A percentile compares a stretch with the other conserved stretches of the same genome.
These are phyloP conservation scores for Steinernema carpocapsae DNA, from an alignment of 2,888 invertebrate genomes.

Conservation along the genomic window DNA sequence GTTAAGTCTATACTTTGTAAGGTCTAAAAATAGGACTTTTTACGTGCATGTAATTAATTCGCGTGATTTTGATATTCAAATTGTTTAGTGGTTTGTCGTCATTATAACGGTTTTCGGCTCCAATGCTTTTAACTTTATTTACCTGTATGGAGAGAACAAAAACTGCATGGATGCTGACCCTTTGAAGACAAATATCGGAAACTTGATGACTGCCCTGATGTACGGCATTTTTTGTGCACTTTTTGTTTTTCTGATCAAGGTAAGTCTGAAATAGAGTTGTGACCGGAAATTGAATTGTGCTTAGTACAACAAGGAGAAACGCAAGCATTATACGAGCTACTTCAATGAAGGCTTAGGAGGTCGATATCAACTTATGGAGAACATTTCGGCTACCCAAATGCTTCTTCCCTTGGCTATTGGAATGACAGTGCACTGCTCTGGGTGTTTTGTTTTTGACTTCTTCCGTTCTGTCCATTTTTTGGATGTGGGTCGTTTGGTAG, in stretches of 20 bases:
- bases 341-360: slow-evolving; percentile 13
- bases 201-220: slow-evolving; percentile 4
- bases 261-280: not conserved
- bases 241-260: not conserved
- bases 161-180: not conserved
- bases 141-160: not conserved
- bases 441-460: slow-evolving; percentile 16
- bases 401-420: not conserved
- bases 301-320: slow-evolving; percentile 3
- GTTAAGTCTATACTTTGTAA: too few species aligned
- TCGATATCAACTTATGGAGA: slow-evolving; percentile 17
- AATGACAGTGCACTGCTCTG: not conserved
- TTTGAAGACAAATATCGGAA: not conserved
- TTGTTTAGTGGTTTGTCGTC: slow-evolving; percentile 9
- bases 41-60: too few species aligned
- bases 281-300: not conserved
- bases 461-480: not conserved
- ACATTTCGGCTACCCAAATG: slow-evolving; percentile 13
- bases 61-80: not conserved
- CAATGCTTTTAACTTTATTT: not conserved
- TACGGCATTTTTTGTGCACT: slow-evolving; percentile 1
- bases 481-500: not conserved
- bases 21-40: not conserved
- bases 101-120: slow-evolving; percentile 13
- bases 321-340: not conserved